Conservation (phyloP, 2,113 vertebrate species). For the Cichladusa arquata region DNA sequence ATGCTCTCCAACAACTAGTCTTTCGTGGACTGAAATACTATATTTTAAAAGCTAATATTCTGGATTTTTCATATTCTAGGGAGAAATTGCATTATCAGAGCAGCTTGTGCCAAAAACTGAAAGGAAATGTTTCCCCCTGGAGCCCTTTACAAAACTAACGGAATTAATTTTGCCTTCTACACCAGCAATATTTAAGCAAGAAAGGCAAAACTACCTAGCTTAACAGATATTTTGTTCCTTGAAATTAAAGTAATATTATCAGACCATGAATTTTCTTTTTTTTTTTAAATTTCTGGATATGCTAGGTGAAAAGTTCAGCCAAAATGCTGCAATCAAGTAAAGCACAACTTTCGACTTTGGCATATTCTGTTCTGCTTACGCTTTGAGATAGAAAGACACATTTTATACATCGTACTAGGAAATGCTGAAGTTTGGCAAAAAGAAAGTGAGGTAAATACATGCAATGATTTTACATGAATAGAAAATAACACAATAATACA, state of each 20-base stretch:
- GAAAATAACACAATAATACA: background rate
- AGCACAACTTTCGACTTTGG: background rate
- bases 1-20: background rate
- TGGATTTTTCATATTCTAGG: background rate
- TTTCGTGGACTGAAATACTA: background rate
- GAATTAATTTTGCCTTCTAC: background rate
- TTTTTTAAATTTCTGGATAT: background rate
- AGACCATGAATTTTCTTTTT: background rate
- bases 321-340: background rate
- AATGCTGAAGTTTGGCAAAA: background rate
- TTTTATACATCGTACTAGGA: background rate
- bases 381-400: background rate
- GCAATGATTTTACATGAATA: background rate
- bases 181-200: background rate
- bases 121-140: background rate
- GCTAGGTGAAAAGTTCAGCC: background rate
- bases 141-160: background rate
- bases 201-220: background rate
- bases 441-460: background rate
- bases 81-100: background rate
- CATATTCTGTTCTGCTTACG: background rate
- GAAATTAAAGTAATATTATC: background rate
- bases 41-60: background rate
- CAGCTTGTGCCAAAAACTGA: background rate
- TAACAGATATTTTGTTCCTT: background rate